A percentile compares a stretch with the other conserved stretches of the same genome.
Evolutionary conservation across 2,888 invertebrate species (phyloP).

Genomic region (Geophilus truncorum): DNA sequence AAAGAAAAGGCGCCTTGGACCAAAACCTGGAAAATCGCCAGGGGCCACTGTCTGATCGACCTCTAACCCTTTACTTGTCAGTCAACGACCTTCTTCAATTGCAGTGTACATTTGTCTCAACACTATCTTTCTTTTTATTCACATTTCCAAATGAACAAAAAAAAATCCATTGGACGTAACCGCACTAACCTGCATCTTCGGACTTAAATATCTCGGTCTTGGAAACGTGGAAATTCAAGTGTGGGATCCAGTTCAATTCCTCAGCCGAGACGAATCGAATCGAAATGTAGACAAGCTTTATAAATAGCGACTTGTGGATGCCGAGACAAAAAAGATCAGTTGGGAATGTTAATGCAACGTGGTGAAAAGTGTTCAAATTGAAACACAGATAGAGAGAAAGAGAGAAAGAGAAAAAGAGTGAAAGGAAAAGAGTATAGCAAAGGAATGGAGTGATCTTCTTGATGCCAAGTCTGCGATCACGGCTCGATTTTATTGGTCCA

Average conservation of each 20-base stretch:
- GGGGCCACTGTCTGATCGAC: neutral
- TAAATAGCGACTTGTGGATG: no score
- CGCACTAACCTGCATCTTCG: no score
- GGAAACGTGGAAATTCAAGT: no score
- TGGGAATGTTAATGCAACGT: neutral
- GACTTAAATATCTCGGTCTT: no score
- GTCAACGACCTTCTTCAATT: neutral
- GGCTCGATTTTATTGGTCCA: slow-evolving; percentile 32
- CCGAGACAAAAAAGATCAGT: neutral
- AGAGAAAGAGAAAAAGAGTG: neutral
- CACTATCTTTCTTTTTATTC: neutral
- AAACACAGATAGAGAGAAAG: neutral
- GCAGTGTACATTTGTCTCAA: neutral
- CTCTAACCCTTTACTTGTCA: neutral
- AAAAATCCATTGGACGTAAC: no score
- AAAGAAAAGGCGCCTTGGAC: neutral
- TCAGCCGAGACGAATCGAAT: no score
- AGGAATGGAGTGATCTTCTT: slow-evolving; percentile 6
- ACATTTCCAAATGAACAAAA: no score
- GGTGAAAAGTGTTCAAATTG: neutral
- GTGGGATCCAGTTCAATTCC: no score
- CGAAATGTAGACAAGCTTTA: no score
- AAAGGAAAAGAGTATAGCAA: neutral
- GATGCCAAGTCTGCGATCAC: slow-evolving; percentile 22
- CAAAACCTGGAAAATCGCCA: neutral